Base-by-base conservation (phyloP, 2,797 vertebrate genomes). In the Sebastes hubbsi region DNA sequence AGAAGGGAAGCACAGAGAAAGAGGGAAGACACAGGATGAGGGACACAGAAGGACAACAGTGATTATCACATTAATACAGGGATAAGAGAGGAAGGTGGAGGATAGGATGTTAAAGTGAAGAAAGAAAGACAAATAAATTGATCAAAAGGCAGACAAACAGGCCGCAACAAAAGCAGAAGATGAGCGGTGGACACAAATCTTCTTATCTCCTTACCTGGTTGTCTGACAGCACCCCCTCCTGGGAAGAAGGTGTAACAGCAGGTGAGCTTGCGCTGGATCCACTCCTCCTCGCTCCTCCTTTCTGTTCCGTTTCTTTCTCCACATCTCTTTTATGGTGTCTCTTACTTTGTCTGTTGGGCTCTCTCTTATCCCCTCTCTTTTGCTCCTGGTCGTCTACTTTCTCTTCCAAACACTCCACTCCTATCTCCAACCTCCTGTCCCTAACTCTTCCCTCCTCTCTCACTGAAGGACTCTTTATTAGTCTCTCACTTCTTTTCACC, bases 191-290 rank as follows among this genome's bases (percentile, higher is more conserved):
- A 61, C 14, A 56, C n/a, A 3, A n/a, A 42, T 36, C 30, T 24
- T 58, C 27, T 3, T 1, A n/a, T 78, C 55, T 54, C 54, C 88
- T 90, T 83, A 95, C 94, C 92, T 95, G 94, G 83, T 93, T 94
- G 75, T 92, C 92, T 77, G 93, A 91, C 63, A 89, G 90, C 89
- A 54, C 87, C 84, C 91, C 94, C 88, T 95, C 94, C 89, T 91
- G 91, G 87, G 89, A 82, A 71, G 88, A 91, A 22, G 93, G 90
- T 46, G 93, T 77, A 73, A 91, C 58, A 55, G 91, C 93, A 86
- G 93, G 87, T 1, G 92, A 92, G 63, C 83, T 90, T 9, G 78
- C 34, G 1, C 74, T 90, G 29, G 92, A 93, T n/a, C 83, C 88
- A 3, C 90, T 89, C 63, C 74, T 93, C 78, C 81, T 83, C 22